Percentiles rank a stretch among this genome's conserved stretches.
These are phyloP conservation scores for Cassiopea andromeda DNA, from an alignment of 30 jellyfish, hydroid and myxozoan species.

Conservation along the genomic window DNA sequence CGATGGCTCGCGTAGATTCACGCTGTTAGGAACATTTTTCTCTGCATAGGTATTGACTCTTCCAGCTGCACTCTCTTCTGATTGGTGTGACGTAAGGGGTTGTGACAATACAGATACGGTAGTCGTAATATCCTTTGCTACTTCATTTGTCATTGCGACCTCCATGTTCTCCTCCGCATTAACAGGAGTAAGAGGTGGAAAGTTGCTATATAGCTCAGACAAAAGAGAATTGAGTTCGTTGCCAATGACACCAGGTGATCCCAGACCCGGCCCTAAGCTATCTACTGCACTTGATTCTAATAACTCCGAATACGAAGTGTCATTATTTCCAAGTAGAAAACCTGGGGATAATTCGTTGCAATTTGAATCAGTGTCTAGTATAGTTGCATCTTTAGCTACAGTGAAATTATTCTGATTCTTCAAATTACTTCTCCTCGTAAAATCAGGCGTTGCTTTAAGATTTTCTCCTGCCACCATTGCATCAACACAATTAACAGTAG, in stretches of 20 bases:
- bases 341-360: background rate
- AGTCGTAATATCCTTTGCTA: background rate
- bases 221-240: conserved; percentile 38
- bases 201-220: conserved; percentile 59
- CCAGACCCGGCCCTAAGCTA: conserved; percentile 9
- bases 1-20: background rate
- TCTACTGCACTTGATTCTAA: conserved; percentile 13
- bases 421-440: background rate
- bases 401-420: background rate
- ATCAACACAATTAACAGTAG: background rate
- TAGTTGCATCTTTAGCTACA: background rate
- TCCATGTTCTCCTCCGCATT: conserved; percentile 57
- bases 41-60: background rate
- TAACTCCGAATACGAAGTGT: conserved; percentile 5
- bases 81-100: conserved; percentile 3
- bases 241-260: conserved; percentile 66
- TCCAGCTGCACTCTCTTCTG: conserved; percentile 2
- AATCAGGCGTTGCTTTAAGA: background rate
- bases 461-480: background rate
- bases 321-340: background rate
- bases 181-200: conserved; percentile 62
- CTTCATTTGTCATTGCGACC: conserved; percentile 24
- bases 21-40: background rate
- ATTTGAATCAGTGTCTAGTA: conserved; percentile 14
- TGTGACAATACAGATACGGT: conserved; percentile 12